These are phyloP conservation scores for Phoxinus phoxinus DNA, from an alignment of 2,113 vertebrate species.

Conservation along the genomic window DNA sequence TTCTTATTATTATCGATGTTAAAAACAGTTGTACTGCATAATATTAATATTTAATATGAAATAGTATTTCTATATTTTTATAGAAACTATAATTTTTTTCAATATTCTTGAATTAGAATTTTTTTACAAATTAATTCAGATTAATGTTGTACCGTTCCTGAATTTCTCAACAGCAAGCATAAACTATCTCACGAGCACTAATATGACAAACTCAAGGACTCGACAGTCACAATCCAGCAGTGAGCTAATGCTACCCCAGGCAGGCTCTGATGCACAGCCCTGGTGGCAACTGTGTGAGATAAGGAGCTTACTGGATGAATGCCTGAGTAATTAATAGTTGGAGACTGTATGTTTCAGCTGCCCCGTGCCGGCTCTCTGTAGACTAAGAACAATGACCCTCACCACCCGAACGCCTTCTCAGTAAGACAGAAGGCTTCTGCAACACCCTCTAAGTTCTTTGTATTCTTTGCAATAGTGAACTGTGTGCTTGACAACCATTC, in stretches of 20 bases:
- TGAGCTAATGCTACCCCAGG: not conserved
- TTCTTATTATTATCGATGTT: too few species aligned
- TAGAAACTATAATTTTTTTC: too few species aligned
- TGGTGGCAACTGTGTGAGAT: conserved; percentile 13
- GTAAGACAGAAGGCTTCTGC: conserved; percentile 5
- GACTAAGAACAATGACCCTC: conserved; percentile 25
- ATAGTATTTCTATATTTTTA: too few species aligned
- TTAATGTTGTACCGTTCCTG: too few species aligned
- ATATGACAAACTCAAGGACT: conserved; percentile 3
- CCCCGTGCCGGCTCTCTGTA: conserved; percentile 11
- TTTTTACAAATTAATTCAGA: too few species aligned
- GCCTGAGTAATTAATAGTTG: conserved; percentile 38
- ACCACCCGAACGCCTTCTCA: not conserved
- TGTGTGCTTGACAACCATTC: conserved; percentile 25
- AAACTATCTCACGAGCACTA: not conserved
- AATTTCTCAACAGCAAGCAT: not conserved
- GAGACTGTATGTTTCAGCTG: conserved; percentile 36
- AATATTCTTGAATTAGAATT: too few species aligned
- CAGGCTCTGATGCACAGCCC: not conserved
- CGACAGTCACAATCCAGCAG: not conserved
- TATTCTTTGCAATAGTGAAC: not conserved
- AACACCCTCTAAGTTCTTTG: not conserved
- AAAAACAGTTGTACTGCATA: too few species aligned
- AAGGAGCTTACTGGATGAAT: conserved; percentile 41
- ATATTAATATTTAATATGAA: too few species aligned